Conservation (phyloP, 2,113 vertebrate genomes). For the Bettongia penicillata region DNA sequence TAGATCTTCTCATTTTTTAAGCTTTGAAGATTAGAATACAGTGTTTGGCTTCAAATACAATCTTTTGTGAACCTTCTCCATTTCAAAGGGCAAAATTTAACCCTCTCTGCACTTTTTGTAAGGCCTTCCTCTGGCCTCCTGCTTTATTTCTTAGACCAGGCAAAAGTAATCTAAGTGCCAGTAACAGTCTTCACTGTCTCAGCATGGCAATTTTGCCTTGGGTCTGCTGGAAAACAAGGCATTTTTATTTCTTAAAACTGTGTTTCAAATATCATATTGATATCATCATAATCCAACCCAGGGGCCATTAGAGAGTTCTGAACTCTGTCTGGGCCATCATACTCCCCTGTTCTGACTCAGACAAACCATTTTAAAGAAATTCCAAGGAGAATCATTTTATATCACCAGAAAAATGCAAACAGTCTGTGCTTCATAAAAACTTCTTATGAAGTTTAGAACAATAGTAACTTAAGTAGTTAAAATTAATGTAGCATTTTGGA, state of each 20-base stretch:
- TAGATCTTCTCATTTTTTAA: background rate
- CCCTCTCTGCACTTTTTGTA: background rate
- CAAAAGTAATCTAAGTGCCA: background rate
- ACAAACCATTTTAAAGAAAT: background rate
- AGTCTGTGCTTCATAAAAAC: background rate
- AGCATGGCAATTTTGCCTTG: background rate
- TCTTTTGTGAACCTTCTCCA: background rate
- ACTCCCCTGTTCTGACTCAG: background rate
- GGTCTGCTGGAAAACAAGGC: background rate
- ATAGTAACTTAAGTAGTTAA: background rate
- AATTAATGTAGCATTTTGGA: background rate
- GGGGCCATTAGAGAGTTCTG: background rate
- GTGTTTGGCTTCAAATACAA: background rate
- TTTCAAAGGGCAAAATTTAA: background rate
- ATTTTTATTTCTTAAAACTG: background rate
- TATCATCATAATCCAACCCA: background rate
- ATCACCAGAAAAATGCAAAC: background rate
- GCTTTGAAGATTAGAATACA: background rate
- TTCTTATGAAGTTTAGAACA: background rate
- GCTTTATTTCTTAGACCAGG: background rate
- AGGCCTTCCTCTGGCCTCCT: background rate
- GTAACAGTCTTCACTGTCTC: background rate
- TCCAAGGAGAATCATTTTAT: background rate
- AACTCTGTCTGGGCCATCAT: background rate
- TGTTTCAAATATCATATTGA: background rate